Base-by-base conservation (phyloP, 2,113 vertebrate genomes). In the Carassius gibelio region DNA sequence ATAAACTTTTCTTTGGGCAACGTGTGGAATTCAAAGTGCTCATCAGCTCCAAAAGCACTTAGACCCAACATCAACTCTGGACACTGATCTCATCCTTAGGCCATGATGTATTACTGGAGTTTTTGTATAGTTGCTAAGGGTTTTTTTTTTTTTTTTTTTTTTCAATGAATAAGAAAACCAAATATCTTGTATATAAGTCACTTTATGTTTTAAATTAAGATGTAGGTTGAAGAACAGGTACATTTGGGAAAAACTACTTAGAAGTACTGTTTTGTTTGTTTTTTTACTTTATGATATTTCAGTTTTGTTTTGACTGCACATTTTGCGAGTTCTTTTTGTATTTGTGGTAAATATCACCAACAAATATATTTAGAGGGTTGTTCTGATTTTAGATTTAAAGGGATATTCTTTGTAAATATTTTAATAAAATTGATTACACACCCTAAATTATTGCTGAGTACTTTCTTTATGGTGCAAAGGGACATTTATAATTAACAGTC, bases 401-500 rank as follows among this genome's bases (percentile, higher is more conserved):
- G 62, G 42, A 55, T 82, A 17, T 36, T 68, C 23, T 62, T 81
- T 81, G 79, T 81, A 81, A 66, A 81, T 81, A 81, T 81, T 81
- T 81, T 3, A 81, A 81, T 81, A 81, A 68, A 81, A 30, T 26
- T 79, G 13, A 62, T 81, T 14, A 50, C 11, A 68, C 2, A 81
- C 34, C 1, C 23, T 68, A 19, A 7, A 30, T 64, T 81, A 30
- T 68, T 68, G 76, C 21, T 19, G 1, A 9, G 19, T 59, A 9
- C n/a, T 61, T 0, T 61, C 2, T 69, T 69, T 69, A 36, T 14
- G 30, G 11, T 64, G 62, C 62, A 26, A 64, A 14, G 62, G 10
- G 4, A 34, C 55, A 59, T 38, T n/a, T 61, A 78, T 6, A 10
- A 52, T 59, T 48, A 10, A 45, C 8, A 45, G 42, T 8, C 42